A percentile compares a stretch with the other conserved stretches of the same genome.
These are phyloP conservation scores for Balaenoptera acutorostrata DNA, from an alignment of 2,113 vertebrate genomes.

Conservation along the genomic window DNA sequence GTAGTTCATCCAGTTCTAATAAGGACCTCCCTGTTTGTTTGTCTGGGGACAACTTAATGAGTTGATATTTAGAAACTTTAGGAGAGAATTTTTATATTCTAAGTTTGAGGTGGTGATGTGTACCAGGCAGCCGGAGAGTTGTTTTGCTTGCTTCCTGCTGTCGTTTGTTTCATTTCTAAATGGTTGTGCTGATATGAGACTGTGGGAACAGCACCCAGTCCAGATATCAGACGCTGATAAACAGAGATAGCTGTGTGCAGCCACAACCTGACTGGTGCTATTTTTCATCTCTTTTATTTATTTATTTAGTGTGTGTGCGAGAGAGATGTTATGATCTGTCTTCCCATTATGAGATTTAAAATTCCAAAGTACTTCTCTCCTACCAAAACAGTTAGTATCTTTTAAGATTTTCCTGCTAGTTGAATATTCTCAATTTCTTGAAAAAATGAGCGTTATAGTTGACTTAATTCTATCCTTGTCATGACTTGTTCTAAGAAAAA, in stretches of 20 bases:
- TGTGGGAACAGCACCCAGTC: conserved; percentile 45
- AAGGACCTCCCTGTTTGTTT: not conserved
- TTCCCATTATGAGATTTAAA: conserved; percentile 23
- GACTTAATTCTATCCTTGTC: not conserved
- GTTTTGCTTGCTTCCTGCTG: conserved; percentile 60
- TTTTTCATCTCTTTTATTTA: conserved; percentile 2
- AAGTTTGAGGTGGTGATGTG: not conserved
- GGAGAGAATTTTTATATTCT: not conserved
- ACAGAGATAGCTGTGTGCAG: conserved; percentile 10
- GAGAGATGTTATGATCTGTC: not conserved
- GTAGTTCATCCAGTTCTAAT: not conserved
- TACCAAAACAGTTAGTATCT: not conserved
- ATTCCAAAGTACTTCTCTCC: conserved; percentile 6
- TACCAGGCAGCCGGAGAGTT: not conserved
- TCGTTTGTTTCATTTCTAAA: conserved; percentile 53
- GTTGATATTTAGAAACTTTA: not conserved
- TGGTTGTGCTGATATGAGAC: conserved; percentile 9
- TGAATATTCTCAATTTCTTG: not conserved
- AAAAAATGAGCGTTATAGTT: not conserved
- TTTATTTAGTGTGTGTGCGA: not conserved
- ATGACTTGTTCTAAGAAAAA: not conserved
- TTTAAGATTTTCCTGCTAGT: conserved; percentile 25
- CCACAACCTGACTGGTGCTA: not conserved
- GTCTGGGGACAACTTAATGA: not conserved
- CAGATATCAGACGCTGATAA: not conserved